These are phyloP conservation scores for Sympetrum striolatum DNA, from an alignment of 2,888 invertebrate genomes.

Conservation along the genomic window DNA sequence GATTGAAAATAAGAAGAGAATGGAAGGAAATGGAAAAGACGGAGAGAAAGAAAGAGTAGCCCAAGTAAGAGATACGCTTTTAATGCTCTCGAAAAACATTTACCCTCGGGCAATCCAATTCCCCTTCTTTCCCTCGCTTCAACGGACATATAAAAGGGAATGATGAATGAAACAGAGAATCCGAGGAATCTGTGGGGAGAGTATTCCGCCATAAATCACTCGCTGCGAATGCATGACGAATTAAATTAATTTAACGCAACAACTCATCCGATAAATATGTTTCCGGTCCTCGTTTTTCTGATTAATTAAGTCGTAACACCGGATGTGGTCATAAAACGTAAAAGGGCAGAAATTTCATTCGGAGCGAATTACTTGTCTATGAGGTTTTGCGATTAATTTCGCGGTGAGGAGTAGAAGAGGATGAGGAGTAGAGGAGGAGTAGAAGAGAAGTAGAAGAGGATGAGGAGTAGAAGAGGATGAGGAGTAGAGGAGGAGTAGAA, in stretches of 20 bases:
- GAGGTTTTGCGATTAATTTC: background rate
- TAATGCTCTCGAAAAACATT: conserved; percentile 29
- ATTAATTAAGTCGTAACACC: background rate
- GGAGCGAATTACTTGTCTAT: background rate
- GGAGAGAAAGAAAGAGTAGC: background rate
- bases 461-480: too few relatives aligned
- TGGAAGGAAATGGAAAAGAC: background rate
- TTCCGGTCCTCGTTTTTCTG: background rate
- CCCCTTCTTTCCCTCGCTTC: background rate
- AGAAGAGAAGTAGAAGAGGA: too few relatives aligned
- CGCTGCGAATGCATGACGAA: background rate
- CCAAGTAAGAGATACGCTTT: background rate
- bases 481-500: too few relatives aligned
- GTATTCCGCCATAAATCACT: background rate
- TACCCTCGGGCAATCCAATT: conserved; percentile 27
- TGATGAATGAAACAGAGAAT: background rate
- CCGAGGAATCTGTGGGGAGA: background rate
- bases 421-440: too few relatives aligned
- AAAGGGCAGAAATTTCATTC: background rate
- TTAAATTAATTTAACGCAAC: background rate
- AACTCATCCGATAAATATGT: background rate
- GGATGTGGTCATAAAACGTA: background rate
- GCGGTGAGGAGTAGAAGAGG: too few relatives aligned
- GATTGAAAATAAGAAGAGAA: background rate
- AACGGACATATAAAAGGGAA: background rate